Evolutionary conservation across 2,797 vertebrate species (phyloP).

Genomic region (Thripadectes ignobilis): DNA sequence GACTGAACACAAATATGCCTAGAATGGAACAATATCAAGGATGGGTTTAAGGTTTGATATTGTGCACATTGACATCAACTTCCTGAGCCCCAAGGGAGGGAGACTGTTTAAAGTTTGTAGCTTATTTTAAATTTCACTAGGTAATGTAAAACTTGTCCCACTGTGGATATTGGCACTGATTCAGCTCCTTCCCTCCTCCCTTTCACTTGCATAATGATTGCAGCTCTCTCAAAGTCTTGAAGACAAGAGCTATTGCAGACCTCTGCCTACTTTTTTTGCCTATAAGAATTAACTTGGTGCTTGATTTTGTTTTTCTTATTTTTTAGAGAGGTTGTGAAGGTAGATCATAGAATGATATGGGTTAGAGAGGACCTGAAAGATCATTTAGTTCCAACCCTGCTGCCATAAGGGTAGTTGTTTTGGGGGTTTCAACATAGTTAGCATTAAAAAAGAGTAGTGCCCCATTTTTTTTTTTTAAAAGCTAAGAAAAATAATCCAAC

Average conservation of each 20-base stretch:
- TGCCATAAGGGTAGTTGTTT: background rate
- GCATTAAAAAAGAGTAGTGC: background rate
- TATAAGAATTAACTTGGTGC: background rate
- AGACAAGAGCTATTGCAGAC: background rate
- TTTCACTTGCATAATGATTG: background rate
- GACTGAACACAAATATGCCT: background rate
- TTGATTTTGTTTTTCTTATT: background rate
- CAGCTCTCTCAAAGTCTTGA: background rate
- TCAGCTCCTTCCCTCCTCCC: background rate
- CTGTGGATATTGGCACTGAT: background rate
- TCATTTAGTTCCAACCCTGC: background rate
- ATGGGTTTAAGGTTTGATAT: background rate
- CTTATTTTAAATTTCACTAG: background rate
- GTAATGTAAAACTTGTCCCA: constrained; percentile 10
- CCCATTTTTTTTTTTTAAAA: background rate
- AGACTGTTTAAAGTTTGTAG: background rate
- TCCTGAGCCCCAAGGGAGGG: background rate
- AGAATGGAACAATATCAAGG: background rate
- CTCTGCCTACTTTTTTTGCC: background rate
- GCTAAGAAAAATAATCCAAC: background rate
- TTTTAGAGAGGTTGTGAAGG: background rate
- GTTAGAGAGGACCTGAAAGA: background rate
- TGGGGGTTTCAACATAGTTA: background rate
- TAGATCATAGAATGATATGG: background rate
- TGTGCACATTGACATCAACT: background rate